Conservation (phyloP, 30 jellyfish, hydroid and myxozoan genomes). For the Turritopsis rubra region DNA sequence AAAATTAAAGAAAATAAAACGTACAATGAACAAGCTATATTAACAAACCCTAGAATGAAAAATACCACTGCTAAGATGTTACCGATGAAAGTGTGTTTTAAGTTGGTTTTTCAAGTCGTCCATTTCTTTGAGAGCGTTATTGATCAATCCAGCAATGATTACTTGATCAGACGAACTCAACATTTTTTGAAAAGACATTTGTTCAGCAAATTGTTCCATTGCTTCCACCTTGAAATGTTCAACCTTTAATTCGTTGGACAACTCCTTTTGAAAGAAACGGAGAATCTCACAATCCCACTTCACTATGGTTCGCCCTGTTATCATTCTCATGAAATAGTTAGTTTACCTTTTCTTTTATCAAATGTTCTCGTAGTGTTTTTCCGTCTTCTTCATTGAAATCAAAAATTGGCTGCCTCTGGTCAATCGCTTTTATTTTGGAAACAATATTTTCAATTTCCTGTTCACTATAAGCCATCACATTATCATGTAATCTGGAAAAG, state of each 20-base stretch:
- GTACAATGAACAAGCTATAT: too few relatives aligned
- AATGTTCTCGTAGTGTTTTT: not conserved
- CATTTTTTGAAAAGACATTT: not conserved
- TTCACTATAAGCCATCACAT: not conserved
- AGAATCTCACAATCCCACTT: not conserved
- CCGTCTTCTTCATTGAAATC: not conserved
- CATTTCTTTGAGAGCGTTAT: slow-evolving; percentile 9
- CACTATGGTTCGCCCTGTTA: too few relatives aligned
- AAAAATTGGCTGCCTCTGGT: not conserved
- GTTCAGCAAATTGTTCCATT: slow-evolving; percentile 3
- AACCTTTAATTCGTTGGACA: not conserved
- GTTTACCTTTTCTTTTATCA: not conserved
- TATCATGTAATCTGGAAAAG: not conserved
- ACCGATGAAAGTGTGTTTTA: slow-evolving; percentile 3
- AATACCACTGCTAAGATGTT: too few relatives aligned
- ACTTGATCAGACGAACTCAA: not conserved
- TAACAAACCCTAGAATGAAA: too few relatives aligned
- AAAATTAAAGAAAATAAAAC: not conserved
- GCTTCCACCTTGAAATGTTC: slow-evolving; percentile 27
- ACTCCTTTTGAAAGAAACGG: not conserved
- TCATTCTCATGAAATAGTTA: not conserved
- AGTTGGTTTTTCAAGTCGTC: not conserved
- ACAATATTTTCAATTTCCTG: not conserved
- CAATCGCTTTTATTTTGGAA: not conserved
- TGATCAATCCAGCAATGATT: not conserved